Base-by-base conservation (phyloP, 2,797 vertebrate species). In the Pseudochaenichthys georgianus region DNA sequence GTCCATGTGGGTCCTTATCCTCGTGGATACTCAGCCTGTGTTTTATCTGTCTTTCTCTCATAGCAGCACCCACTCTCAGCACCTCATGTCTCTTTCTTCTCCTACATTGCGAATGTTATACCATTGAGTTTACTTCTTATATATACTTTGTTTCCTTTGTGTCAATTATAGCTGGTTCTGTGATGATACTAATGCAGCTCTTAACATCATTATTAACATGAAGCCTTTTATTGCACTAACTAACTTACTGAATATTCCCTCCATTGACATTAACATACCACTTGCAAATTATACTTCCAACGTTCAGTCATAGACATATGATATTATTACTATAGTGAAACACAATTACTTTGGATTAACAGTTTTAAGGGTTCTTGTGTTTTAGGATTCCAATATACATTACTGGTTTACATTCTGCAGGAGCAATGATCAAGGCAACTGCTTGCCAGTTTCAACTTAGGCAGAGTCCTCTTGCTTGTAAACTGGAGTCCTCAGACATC, bases 1-100 rank as follows among this genome's bases (percentile, higher is more conserved):
- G 57, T 54, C 21, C 46, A 23, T 42, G 12, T 34, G 10, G 5
- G n/a, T 73, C 11, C 59, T 73, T 63, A 67, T 67, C 23, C 55
- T 73, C 51, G 34, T 21, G 12, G 13, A 31, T 12, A 58, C 16
- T 60, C 16, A 62, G 17, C n/a, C 64, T 16, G 42, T 42, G 54
- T 52, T 43, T 47, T 47, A 17, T 53, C 9, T 42, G 42, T 69
- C 28, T 70, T 77, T 58, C 63, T 59, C 34, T 57, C 42, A 61
- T 23, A 13, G 42, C 15, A 48, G 34, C 51, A 21, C 19, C 43
- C 9, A 11, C 17, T 59, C 59, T 42, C 10, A 28, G 46, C n/a
- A 28, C 50, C 58, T 28, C 9, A 19, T 23, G 17, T 68, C 28
- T 64, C 42, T 3, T 55, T 66, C 7, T 60, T 59, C 60, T 58